Evolutionary conservation across 2,797 vertebrate species (phyloP).

Genomic region (Euthynnus affinis): DNA sequence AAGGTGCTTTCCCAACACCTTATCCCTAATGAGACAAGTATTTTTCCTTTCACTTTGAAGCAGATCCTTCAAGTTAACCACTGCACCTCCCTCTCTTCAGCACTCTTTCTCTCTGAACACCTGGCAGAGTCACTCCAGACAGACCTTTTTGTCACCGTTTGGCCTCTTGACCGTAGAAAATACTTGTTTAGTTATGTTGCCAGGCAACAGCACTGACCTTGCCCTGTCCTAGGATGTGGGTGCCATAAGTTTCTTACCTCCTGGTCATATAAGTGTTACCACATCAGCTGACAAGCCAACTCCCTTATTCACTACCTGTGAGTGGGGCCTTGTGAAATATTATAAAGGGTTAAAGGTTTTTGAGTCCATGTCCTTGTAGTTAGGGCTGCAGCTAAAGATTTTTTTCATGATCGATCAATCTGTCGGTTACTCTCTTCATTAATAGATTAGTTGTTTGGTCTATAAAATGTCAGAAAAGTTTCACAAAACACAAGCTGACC

Average conservation of each 20-base stretch:
- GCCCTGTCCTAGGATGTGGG: conserved; percentile 44
- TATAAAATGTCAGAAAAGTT: background rate
- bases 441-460: too few species aligned
- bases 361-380: background rate
- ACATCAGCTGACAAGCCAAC: conserved; percentile 28
- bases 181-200: conserved; percentile 52
- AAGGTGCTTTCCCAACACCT: conserved; percentile 37
- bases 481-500: background rate
- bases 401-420: too few species aligned
- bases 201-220: conserved; percentile 68
- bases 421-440: too few species aligned
- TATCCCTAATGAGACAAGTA: background rate
- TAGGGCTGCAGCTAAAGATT: too few species aligned
- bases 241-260: conserved; percentile 21
- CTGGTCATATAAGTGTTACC: conserved; percentile 40
- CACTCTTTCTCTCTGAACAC: conserved; percentile 7
- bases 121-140: conserved; percentile 31
- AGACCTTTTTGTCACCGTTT: background rate
- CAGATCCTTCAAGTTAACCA: background rate
- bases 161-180: conserved; percentile 28
- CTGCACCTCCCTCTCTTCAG: background rate
- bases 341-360: conserved; percentile 65
- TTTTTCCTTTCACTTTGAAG: conserved; percentile 36
- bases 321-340: conserved; percentile 19
- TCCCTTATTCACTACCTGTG: conserved; percentile 3